Conservation (phyloP, 1,140 invertebrate genomes). For the Yoshiicerus persimilis region DNA sequence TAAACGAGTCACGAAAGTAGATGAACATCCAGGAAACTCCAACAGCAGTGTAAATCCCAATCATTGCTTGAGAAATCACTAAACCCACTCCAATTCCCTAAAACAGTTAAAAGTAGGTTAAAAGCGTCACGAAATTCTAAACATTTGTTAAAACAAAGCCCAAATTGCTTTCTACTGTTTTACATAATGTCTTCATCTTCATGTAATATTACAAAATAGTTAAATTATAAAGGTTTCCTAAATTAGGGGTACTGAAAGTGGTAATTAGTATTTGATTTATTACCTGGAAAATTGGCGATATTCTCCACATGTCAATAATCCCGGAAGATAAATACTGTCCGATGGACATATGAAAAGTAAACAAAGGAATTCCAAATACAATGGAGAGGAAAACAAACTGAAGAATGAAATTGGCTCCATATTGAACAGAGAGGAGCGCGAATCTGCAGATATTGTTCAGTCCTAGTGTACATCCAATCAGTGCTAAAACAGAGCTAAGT, state of each 20-base stretch:
- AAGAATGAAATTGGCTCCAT: constrained; percentile 84
- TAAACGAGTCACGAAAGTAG: constrained; percentile 82
- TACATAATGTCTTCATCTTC: not conserved
- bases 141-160: not conserved
- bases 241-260: too few relatives aligned
- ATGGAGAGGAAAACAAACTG: constrained; percentile 84
- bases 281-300: constrained; percentile 83
- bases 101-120: constrained; percentile 34
- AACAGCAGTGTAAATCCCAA: constrained; percentile 82
- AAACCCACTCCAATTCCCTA: constrained; percentile 79
- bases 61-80: constrained; percentile 73
- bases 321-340: constrained; percentile 82
- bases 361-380: constrained; percentile 79
- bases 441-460: constrained; percentile 87
- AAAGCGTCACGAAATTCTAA: not conserved
- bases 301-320: constrained; percentile 87
- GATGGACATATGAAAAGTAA: constrained; percentile 79
- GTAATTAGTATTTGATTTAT: not conserved
- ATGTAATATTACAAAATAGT: not conserved
- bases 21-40: constrained; percentile 87
- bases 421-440: constrained; percentile 80
- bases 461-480: constrained; percentile 79
- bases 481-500: constrained; percentile 75
- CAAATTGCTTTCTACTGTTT: too few relatives aligned
- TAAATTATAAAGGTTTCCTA: not conserved